Evolutionary conservation across 2,888 invertebrate species (phyloP), one percentile per base, ranked within the genome.

Genomic region (Rhamnusium bicolor): DNA sequence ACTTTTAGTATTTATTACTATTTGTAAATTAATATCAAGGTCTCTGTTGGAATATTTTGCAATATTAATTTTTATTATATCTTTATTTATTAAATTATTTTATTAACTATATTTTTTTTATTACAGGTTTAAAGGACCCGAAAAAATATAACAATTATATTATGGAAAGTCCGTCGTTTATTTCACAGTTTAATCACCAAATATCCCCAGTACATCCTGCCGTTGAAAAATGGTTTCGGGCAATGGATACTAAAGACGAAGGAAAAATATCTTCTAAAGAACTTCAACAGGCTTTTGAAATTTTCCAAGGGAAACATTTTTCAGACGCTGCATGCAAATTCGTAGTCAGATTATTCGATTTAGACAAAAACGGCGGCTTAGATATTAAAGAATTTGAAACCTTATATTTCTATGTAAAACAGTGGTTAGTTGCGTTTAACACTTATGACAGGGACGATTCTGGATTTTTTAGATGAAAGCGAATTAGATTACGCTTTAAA

Each of bases 351-450:
- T 79, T 87, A 8, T 86, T 87, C 77, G 86, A 86, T 75, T 76
- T 87, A 67, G 87, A 87, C 69, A 83, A 84, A 72, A 84, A 86
- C 65, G 86, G 87, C 6, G 86, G 86, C 0, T 66, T 87, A 24
- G 85, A 87, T 58, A 78, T 86, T 5, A 83, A 84, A 60, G 86
- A 87, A 66, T 86, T 87, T 77, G 86, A 87, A 77, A 80, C 84
- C 10, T 75, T 87, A n/a, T 87, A 86, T 69, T 84, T 82, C 69
- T 85, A 84, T 75, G 81, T 87, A 46, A 86, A 86, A 73, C 82
- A 86, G 47, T 87, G 86, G 86, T 76, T 86, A 6, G 81, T 79
- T n/a, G 85, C 87, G 7, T 86, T 86, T 76, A 85, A 86, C 60
- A 76, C 81, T 1, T 85, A 79, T 77, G 87, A 87, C 66, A 80